Conservation (phyloP, 2,797 vertebrate species). For the Arremon brunneinucha region DNA sequence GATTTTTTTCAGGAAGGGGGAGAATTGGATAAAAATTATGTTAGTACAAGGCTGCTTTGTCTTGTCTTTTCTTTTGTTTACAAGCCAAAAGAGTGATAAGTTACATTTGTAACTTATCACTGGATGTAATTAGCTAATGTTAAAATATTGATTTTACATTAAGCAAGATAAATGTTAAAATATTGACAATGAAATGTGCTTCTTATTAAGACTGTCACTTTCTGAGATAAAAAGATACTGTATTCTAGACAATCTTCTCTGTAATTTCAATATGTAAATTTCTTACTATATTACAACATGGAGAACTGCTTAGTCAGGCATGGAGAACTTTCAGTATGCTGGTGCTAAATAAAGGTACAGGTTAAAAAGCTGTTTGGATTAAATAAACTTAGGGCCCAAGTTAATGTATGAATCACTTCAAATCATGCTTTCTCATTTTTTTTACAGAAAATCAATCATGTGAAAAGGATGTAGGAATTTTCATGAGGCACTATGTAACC, state of each 20-base stretch:
- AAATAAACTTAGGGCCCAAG: background rate
- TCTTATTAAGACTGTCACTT: constrained; percentile 58
- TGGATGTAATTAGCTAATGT: constrained; percentile 55
- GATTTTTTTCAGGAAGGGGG: rapidly evolving
- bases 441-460: constrained; percentile 39
- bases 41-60: background rate
- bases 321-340: background rate
- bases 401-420: constrained; percentile 5
- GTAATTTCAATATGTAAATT: constrained; percentile 12
- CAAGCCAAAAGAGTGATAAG: background rate
- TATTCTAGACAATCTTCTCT: background rate
- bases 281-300: background rate
- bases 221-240: constrained; percentile 19
- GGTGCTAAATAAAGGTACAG: background rate
- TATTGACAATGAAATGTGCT: constrained; percentile 46
- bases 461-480: background rate
- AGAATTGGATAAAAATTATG: background rate
- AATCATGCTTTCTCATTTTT: constrained; percentile 12
- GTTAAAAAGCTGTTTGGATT: background rate
- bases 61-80: background rate
- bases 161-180: constrained; percentile 48
- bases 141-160: constrained; percentile 72
- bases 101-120: constrained; percentile 37
- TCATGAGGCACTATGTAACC: background rate
- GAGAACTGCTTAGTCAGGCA: background rate